A percentile compares a stretch with the other conserved stretches of the same genome.
phyloP scores from a whole-genome alignment of 2,888 invertebrate species.

The Eilema caniola region DNA sequence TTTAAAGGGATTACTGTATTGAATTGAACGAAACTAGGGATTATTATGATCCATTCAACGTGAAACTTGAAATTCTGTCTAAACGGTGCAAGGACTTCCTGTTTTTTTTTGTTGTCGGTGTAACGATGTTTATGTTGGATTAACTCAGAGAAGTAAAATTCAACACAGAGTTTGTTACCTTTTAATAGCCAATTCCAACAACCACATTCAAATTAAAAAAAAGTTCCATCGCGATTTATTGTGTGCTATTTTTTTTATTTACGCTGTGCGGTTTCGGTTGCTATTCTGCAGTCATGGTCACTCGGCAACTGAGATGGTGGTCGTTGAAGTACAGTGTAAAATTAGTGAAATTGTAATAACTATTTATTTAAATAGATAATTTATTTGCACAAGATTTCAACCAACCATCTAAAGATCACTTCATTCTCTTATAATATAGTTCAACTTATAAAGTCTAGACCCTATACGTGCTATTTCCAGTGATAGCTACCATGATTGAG shows the following conservation, averaged over 20 bases:
- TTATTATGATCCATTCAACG: neutral
- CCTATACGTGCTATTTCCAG: too few species aligned
- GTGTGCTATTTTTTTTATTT: neutral
- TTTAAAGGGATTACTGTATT: neutral
- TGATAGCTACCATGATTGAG: too few species aligned
- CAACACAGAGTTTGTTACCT: neutral
- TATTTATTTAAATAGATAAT: too few species aligned
- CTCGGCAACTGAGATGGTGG: neutral
- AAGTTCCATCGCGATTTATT: neutral
- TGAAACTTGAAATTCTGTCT: neutral
- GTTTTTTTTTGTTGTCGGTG: neutral
- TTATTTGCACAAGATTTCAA: too few species aligned
- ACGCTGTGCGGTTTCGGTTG: neutral
- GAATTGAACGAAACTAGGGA: neutral
- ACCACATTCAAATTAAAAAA: neutral
- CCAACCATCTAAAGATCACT: too few species aligned
- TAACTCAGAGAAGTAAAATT: neutral
- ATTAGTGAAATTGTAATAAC: too few species aligned
- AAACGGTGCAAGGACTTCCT: conserved; percentile 2
- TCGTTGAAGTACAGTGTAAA: neutral
- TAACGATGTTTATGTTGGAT: neutral
- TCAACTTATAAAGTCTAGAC: too few species aligned
- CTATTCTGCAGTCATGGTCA: neutral
- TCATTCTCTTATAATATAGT: too few species aligned
- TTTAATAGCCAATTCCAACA: neutral